Percentiles rank a stretch among this genome's conserved stretches.
phyloP scores from a whole-genome alignment of 2,797 vertebrate species.

The Lepus townsendii region DNA sequence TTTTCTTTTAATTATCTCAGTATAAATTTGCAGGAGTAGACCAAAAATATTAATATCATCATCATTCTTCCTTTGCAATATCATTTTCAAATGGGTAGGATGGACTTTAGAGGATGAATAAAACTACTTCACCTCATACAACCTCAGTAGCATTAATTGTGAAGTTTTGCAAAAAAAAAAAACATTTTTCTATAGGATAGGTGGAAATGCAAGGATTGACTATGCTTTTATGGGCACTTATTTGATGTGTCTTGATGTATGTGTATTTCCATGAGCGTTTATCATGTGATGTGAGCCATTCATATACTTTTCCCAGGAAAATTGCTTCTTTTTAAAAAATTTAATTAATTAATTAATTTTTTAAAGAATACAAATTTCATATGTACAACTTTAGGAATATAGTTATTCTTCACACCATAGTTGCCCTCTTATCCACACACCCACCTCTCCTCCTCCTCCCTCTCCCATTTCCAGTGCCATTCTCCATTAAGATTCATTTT shows the following conservation, averaged over 20 bases:
- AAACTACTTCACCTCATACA: neutral
- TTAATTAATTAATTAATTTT: no score
- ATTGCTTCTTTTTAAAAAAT: no score
- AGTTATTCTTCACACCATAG: no score
- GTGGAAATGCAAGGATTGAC: neutral
- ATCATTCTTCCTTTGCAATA: neutral
- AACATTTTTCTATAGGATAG: neutral
- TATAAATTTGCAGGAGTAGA: neutral
- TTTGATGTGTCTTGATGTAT: neutral
- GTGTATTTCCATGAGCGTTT: neutral
- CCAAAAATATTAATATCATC: neutral
- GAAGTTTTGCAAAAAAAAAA: neutral
- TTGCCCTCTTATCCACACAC: no score
- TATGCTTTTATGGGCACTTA: neutral
- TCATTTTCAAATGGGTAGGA: neutral
- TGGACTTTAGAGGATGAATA: neutral
- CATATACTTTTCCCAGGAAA: neutral
- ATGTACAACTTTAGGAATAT: no score
- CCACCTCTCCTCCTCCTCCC: no score
- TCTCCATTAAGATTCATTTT: no score
- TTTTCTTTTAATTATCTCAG: slow-evolving; percentile 17
- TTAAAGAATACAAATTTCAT: no score
- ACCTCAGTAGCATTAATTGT: neutral
- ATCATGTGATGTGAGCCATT: neutral
- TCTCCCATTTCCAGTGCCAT: no score